Evolutionary conservation across 2,113 vertebrate species (phyloP), one percentile per base, ranked within the genome.

Genomic region (Aviceda subcristata): DNA sequence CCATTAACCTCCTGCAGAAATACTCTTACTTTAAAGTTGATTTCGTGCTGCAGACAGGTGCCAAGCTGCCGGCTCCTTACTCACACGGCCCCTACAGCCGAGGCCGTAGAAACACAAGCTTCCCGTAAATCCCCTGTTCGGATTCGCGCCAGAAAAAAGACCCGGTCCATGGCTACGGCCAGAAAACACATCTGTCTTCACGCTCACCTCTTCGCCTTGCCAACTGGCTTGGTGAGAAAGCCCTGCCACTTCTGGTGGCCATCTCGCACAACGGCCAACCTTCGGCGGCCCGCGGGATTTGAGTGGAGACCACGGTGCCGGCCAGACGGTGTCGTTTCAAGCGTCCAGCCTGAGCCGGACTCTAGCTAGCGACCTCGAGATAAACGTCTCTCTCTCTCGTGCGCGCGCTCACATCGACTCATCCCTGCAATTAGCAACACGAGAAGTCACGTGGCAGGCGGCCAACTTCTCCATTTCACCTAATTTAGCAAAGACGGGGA

Each of bases 231-330:
- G 46, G 51, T 38, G 30, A 45, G 39, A 72, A 83, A 83, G 72
- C 43, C 36, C 46, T 10, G 21, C 29, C 26, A 24, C 11, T 43
- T 13, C 84, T 36, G 26, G 3, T 22, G 55, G 62, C 26, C 23
- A 9, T 7, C 45, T 59, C 3, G 1, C 22, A 23, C 22, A 5
- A 9, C 1, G 16, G 50, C 30, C 67, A 79, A 12, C 7, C 1
- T 13, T 34, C 0, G 8, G 46, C 32, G n/a, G 38, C n/a, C 39
- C 3, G 20, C 3, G 39, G 43, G 51, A 43, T 30, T 46, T 23
- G 46, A 27, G 1, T 0, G n/a, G 38, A 51, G 66, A 57, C 45
- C 43, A 23, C 8, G 5, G 0, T 1, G 39, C 74, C 0, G 5
- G 32, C 50, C 67, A 21, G 48, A 51, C 1, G 3, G 64, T 3